phyloP scores from a whole-genome alignment of 2,113 vertebrate genomes.

The Bambusicola thoracicus region DNA sequence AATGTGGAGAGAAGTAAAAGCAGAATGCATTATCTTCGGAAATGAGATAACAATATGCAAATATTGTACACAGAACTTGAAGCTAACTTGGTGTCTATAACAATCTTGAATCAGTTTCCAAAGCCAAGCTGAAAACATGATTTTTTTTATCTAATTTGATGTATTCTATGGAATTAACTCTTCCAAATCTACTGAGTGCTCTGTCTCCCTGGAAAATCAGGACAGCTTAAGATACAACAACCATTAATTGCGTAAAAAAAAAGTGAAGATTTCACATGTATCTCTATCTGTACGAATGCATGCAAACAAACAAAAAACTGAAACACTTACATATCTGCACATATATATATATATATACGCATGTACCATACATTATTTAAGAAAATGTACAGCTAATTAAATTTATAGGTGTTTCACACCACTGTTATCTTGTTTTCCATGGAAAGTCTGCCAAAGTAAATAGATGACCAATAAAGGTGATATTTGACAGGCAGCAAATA shows the following conservation, averaged over 20 bases:
- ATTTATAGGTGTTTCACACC: background rate
- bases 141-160: background rate
- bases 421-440: background rate
- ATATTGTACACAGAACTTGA: background rate
- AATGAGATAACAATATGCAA: rapidly evolving
- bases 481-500: conserved; percentile 27
- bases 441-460: background rate
- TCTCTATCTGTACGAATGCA: background rate
- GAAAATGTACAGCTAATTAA: background rate
- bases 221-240: background rate
- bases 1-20: background rate
- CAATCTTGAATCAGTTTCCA: background rate
- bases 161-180: background rate
- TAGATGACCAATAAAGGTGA: conserved; percentile 31
- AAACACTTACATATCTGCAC: background rate
- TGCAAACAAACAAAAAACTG: background rate
- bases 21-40: background rate
- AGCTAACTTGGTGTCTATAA: background rate
- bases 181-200: background rate
- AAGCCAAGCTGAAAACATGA: background rate
- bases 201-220: background rate
- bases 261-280: background rate
- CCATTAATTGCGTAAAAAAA: background rate
- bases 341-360: no score
- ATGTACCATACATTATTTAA: background rate